Evolutionary conservation across 37 sponge, comb jelly and placozoan species (phyloP), one percentile per base, ranked within the genome.

Genomic region (Chondrosia reniformis): DNA sequence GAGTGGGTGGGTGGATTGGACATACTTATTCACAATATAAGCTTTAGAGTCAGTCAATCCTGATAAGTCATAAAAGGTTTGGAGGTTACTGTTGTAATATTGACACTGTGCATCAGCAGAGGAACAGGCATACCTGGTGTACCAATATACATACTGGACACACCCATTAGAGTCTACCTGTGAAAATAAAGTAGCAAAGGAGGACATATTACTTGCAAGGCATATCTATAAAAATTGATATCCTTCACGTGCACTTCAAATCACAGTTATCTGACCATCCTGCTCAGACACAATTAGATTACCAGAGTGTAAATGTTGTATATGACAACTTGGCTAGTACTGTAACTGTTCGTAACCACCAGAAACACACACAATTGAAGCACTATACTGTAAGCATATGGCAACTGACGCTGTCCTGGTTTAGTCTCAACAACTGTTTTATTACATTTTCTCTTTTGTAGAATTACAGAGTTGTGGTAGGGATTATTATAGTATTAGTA

Each of bases 41-140:
- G n/a, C n/a, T n/a, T n/a, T n/a, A n/a, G n/a, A n/a, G n/a, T n/a
- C n/a, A n/a, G n/a, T n/a, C n/a, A n/a, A n/a, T n/a, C n/a, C n/a
- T n/a, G n/a, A n/a, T n/a, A n/a, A n/a, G n/a, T n/a, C n/a, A n/a
- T n/a, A n/a, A n/a, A n/a, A n/a, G n/a, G n/a, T n/a, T n/a, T n/a
- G n/a, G n/a, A n/a, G n/a, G n/a, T n/a, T n/a, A n/a, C n/a, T n/a
- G n/a, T n/a, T 49, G 17, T 59, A 30, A 30, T 30, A 6, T 13
- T 6, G 8, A 30, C 61, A 59, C n/a, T 59, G 8, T 59, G 17
- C 7, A 13, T 30, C 30, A 6, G 28, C 22, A 5, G 61, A 59
- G 61, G 61, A 59, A 13, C 61, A 59, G 61, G 61, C 61, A 59
- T 30, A 59, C 22, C 61, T 6, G n/a, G 61, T 59, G 61, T 25